Percentiles rank a stretch among this genome's conserved stretches.
Conservation (phyloP, 2,888 invertebrate genomes). For the Leptogaster cylindrica region DNA sequence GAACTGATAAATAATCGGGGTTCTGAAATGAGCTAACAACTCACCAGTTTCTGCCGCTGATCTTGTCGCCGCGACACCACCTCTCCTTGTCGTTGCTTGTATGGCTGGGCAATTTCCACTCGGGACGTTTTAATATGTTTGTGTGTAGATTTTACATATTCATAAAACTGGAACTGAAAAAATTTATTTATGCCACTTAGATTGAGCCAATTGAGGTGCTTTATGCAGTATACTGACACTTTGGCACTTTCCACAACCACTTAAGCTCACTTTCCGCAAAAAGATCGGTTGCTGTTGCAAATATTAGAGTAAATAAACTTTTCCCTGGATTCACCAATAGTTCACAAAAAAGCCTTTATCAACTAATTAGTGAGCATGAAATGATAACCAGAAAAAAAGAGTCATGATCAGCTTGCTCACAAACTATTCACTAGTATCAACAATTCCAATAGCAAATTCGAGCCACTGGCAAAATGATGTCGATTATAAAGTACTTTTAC, state of each 20-base stretch:
- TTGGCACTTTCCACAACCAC: slow-evolving; percentile 2
- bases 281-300: too few species aligned
- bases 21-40: slow-evolving; percentile 1
- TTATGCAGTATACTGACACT: slow-evolving; percentile 1
- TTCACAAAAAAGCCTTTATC: neutral
- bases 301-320: slow-evolving; percentile 23
- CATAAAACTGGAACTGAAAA: slow-evolving; percentile 9
- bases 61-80: neutral
- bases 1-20: neutral
- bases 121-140: neutral
- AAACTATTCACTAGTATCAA: too few species aligned
- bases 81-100: neutral
- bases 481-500: too few species aligned
- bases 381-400: too few species aligned
- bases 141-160: neutral
- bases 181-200: slow-evolving; percentile 2
- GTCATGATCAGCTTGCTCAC: too few species aligned
- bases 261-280: neutral
- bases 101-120: slow-evolving; percentile 1
- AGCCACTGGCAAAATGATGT: too few species aligned
- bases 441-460: too few species aligned
- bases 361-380: neutral
- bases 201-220: neutral
- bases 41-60: slow-evolving; percentile 17
- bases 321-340: neutral